Conservation (phyloP, 2,888 invertebrate species). For the Nasonia oneida region DNA sequence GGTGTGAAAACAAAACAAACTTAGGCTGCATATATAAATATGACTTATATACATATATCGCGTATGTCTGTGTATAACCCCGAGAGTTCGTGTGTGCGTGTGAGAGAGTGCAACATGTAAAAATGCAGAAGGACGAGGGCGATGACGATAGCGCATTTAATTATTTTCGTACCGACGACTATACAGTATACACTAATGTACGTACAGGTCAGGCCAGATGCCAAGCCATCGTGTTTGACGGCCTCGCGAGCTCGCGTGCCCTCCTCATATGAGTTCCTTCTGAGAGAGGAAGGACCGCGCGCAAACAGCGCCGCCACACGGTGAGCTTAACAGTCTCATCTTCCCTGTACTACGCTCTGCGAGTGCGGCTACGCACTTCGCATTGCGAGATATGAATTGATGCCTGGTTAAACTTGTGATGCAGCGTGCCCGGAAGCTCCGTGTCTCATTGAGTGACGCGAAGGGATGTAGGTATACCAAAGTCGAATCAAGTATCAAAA, state of each 20-base stretch:
- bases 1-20: background rate
- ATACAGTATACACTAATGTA: constrained; percentile 26
- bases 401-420: background rate
- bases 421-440: background rate
- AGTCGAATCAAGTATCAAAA: background rate
- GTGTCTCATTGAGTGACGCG: background rate
- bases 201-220: background rate
- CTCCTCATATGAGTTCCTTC: too few species aligned
- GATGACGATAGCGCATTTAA: constrained; percentile 50
- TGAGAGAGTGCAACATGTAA: constrained; percentile 8
- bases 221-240: background rate
- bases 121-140: constrained; percentile 13
- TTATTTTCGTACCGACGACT: constrained; percentile 61
- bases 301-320: background rate
- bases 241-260: background rate
- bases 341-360: constrained; percentile 35
- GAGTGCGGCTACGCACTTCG: constrained; percentile 23
- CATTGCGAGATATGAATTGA: background rate
- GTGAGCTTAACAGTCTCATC: background rate
- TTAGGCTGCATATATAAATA: background rate
- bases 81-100: background rate
- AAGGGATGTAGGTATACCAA: background rate
- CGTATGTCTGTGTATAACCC: constrained; percentile 27
- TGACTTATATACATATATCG: constrained; percentile 26
- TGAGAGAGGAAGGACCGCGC: background rate